Evolutionary conservation across 1,140 invertebrate species (phyloP).

Genomic region (Drosophila biarmipes): DNA sequence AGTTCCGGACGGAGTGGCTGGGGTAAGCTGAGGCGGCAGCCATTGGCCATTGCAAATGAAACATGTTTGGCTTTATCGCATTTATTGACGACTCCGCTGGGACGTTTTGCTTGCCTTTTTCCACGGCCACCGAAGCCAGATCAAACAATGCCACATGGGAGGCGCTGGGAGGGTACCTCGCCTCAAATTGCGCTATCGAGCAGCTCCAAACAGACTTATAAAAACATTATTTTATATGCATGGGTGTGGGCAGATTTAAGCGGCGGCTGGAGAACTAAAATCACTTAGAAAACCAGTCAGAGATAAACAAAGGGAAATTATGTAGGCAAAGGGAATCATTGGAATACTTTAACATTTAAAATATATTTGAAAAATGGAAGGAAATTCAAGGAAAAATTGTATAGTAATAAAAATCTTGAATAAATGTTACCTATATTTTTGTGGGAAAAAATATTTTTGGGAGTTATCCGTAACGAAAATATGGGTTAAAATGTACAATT

Average conservation of each 20-base stretch:
- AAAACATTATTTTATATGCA: constrained; percentile 77
- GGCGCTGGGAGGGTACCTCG: constrained; percentile 7
- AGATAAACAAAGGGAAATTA: constrained; percentile 33
- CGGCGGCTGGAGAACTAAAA: constrained; percentile 48
- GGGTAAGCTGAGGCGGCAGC: constrained; percentile 36
- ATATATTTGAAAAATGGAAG: background rate
- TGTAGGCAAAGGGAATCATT: constrained; percentile 36
- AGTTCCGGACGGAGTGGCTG: background rate
- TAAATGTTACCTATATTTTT: too few species aligned
- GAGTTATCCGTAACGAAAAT: too few species aligned
- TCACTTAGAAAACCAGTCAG: constrained; percentile 71
- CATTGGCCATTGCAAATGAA: constrained; percentile 75
- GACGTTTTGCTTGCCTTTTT: constrained; percentile 65
- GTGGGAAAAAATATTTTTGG: too few species aligned
- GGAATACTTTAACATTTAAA: background rate
- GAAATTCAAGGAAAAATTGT: too few species aligned
- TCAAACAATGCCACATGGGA: constrained; percentile 71
- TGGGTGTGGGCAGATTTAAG: constrained; percentile 35
- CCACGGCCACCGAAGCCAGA: constrained; percentile 53
- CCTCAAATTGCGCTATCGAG: constrained; percentile 69
- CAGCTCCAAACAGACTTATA: constrained; percentile 79
- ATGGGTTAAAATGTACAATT: background rate
- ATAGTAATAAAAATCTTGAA: too few species aligned
- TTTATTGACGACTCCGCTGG: constrained; percentile 80
- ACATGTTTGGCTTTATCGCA: constrained; percentile 82